Evolutionary conservation across 2,888 invertebrate species (phyloP).

Genomic region (Erebia ligea): DNA sequence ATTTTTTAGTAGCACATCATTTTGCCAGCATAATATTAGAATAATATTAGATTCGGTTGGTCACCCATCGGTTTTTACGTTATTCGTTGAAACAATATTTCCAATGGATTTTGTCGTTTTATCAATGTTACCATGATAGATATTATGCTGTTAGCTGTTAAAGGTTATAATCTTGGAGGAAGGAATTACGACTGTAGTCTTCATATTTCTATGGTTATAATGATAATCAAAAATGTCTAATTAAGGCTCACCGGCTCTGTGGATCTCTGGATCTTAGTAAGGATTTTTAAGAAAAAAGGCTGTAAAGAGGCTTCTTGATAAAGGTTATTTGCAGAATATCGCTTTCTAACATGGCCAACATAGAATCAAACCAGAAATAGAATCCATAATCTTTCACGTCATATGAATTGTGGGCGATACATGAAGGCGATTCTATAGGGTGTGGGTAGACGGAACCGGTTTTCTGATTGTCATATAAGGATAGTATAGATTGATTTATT

Average conservation of each 20-base stretch:
- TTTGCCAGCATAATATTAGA: neutral
- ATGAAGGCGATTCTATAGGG: constrained; percentile 58
- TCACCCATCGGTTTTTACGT: neutral
- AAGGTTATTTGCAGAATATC: neutral
- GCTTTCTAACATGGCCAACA: constrained; percentile 4
- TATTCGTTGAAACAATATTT: neutral
- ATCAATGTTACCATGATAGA: too few relatives aligned
- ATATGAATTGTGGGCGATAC: constrained; percentile 59
- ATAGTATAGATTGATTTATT: constrained; percentile 40
- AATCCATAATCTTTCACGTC: constrained; percentile 54
- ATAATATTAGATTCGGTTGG: neutral
- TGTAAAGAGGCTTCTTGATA: neutral
- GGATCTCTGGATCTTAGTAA: neutral
- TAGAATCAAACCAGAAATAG: constrained; percentile 19
- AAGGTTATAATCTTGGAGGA: too few relatives aligned
- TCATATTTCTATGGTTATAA: too few relatives aligned
- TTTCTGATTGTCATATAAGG: constrained; percentile 42
- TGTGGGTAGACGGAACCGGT: constrained; percentile 51
- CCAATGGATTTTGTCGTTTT: too few relatives aligned
- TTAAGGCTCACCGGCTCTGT: neutral
- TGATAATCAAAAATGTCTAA: neutral
- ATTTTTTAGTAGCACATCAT: neutral
- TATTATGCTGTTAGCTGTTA: neutral
- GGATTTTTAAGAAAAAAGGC: neutral
- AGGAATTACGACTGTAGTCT: too few relatives aligned